A percentile compares a stretch with the other conserved stretches of the same genome.
phyloP scores from a whole-genome alignment of 37 sponge, comb jelly and placozoan genomes.

The Lycopodina hypogea region DNA sequence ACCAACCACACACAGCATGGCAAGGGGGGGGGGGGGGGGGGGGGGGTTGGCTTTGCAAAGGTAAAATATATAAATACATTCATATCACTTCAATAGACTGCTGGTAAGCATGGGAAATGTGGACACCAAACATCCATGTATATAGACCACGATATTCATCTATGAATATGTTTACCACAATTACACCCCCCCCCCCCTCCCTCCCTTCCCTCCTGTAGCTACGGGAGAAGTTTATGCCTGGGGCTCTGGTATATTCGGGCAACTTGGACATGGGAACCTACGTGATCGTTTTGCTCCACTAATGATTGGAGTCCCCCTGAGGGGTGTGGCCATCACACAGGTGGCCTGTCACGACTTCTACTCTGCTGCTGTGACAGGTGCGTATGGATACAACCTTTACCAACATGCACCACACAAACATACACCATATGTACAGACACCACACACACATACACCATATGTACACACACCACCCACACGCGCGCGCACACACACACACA shows the following conservation, averaged over 20 bases:
- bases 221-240: slow-evolving; percentile 86
- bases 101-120: no score
- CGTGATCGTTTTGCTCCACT: slow-evolving; percentile 85
- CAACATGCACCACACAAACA: neutral
- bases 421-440: neutral
- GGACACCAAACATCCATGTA: no score
- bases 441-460: no score
- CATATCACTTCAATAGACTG: no score
- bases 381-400: neutral
- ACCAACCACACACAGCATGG: no score
- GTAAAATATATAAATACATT: no score
- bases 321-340: slow-evolving; percentile 54
- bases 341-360: slow-evolving; percentile 82
- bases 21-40: no score
- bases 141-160: no score
- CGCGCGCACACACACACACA: slow-evolving; percentile 1
- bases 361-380: slow-evolving; percentile 82
- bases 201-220: slow-evolving; percentile 14
- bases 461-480: no score
- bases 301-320: slow-evolving; percentile 66
- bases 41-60: no score
- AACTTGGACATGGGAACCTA: slow-evolving; percentile 88
- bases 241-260: slow-evolving; percentile 87
- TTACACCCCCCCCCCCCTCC: no score
- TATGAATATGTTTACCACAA: no score